Conservation (phyloP, 2,113 vertebrate species). For the Oreochromis aureus region DNA sequence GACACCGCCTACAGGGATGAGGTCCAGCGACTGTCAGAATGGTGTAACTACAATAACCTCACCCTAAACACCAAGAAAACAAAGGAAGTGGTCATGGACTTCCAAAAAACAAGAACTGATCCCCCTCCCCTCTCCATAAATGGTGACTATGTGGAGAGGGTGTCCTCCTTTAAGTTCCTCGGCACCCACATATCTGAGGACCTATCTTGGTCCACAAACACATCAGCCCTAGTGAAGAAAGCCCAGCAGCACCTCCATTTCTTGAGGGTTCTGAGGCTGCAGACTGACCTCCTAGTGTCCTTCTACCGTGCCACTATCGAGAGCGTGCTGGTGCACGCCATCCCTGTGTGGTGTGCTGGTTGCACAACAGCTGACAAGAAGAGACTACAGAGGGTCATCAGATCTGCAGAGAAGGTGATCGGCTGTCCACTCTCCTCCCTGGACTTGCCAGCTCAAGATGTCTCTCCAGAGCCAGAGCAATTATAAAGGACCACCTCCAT, state of each 20-base stretch:
- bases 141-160: rapidly evolving
- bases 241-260: no score
- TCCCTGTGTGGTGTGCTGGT: rapidly evolving
- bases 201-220: no score
- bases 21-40: rapidly evolving
- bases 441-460: background rate
- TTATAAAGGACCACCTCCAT: rapidly evolving
- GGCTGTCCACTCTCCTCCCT: rapidly evolving
- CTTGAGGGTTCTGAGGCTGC: no score
- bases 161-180: no score
- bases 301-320: no score
- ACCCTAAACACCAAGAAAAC: background rate
- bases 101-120: rapidly evolving
- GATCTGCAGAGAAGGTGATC: rapidly evolving
- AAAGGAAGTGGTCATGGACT: background rate
- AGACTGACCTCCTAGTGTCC: no score
- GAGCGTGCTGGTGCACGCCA: no score
- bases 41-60: background rate
- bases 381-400: background rate
- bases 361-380: background rate
- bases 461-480: rapidly evolving
- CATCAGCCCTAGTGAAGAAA: no score
- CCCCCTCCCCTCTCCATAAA: background rate
- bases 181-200: rapidly evolving
- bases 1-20: background rate